These are phyloP conservation scores for Chlorospingus semifuscus DNA, from an alignment of 2,797 vertebrate species.

Conservation along the genomic window DNA sequence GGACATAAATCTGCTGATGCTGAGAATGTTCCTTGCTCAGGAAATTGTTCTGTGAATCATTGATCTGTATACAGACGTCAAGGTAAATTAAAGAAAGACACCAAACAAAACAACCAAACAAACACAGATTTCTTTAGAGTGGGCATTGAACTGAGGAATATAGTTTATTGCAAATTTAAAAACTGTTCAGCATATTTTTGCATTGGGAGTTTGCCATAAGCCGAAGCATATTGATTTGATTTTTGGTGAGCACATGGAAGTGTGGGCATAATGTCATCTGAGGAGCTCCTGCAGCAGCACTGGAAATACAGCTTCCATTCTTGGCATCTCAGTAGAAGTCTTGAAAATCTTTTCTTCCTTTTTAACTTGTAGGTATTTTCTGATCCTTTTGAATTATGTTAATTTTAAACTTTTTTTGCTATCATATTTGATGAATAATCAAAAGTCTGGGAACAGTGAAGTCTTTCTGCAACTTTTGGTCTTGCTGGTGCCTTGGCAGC, in stretches of 20 bases:
- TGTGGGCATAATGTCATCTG: background rate
- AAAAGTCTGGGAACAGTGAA: background rate
- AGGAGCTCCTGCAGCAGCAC: background rate
- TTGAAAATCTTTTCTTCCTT: background rate
- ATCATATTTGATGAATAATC: background rate
- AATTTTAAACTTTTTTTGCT: background rate
- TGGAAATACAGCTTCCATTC: background rate
- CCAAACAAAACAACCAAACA: background rate
- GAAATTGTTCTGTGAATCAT: background rate
- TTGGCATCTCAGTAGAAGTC: background rate
- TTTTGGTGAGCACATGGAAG: background rate
- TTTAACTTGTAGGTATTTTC: background rate
- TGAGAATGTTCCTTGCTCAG: background rate
- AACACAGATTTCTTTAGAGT: background rate
- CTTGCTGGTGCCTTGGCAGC: background rate
- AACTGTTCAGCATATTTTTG: background rate
- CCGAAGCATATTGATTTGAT: background rate
- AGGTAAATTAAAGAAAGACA: background rate
- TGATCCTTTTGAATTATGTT: background rate
- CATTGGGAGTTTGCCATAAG: background rate
- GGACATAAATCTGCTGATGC: conserved; percentile 21
- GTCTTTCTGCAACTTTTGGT: background rate
- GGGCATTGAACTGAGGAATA: background rate
- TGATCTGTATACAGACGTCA: background rate
- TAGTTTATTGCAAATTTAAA: background rate